Conservation (phyloP, 37 sponge, comb jelly and placozoan genomes). For the Hormiphora californensis region DNA sequence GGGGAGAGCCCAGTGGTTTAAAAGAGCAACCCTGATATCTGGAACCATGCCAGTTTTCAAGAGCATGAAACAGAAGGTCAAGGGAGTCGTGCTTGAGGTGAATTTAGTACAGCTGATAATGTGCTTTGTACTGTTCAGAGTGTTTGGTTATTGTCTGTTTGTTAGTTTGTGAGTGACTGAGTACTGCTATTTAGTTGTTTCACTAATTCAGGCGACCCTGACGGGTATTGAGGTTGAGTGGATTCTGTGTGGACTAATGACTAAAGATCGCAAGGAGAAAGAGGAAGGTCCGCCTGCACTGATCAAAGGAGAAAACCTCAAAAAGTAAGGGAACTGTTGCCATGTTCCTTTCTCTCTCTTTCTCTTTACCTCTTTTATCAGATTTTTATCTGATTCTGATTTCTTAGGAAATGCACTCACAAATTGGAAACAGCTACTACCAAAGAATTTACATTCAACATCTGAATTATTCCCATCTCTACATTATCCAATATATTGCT, state of each 20-base stretch:
- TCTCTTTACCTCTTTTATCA: background rate
- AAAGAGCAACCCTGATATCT: conserved; percentile 37
- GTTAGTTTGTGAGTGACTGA: background rate
- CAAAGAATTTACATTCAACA: background rate
- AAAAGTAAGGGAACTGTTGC: background rate
- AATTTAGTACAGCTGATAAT: background rate
- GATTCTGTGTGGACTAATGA: conserved; percentile 17
- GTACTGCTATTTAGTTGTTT: background rate
- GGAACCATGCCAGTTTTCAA: conserved; percentile 44
- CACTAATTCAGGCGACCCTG: background rate
- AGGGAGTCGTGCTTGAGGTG: conserved; percentile 49
- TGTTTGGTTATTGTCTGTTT: background rate
- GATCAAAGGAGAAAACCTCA: conserved; percentile 21
- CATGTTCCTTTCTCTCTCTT: background rate
- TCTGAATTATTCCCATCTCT: no score
- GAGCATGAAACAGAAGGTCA: conserved; percentile 10
- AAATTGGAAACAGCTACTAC: background rate
- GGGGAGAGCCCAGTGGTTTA: conserved; percentile 46
- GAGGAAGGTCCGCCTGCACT: background rate
- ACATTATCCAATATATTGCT: no score
- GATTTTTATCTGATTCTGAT: background rate
- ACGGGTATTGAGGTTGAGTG: conserved; percentile 48
- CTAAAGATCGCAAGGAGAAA: background rate
- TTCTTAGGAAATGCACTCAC: background rate
- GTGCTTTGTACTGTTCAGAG: background rate